These are phyloP conservation scores for Dipodomys spectabilis DNA, from an alignment of 2,113 vertebrate species.

Conservation along the genomic window DNA sequence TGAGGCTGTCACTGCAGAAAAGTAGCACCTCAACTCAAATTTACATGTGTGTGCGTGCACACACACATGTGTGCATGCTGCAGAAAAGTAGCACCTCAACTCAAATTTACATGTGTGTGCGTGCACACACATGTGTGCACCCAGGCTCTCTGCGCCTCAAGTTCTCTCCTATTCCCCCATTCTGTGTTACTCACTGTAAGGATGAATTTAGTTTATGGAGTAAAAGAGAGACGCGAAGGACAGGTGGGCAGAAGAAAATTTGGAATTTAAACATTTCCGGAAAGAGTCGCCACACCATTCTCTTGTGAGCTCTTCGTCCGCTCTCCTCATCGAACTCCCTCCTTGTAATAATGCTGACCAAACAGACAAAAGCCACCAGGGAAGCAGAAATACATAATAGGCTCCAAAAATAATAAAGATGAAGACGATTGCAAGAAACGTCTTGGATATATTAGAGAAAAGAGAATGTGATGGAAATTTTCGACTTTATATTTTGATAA, in stretches of 20 bases:
- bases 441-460: not conserved
- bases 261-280: not conserved
- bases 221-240: not conserved
- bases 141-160: not conserved
- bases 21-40: not conserved
- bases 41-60: not conserved
- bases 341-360: not conserved
- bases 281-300: not conserved
- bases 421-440: not conserved
- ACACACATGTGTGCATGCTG: too few species aligned
- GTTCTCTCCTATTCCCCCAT: not conserved
- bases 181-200: not conserved
- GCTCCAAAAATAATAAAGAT: not conserved
- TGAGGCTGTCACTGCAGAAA: not conserved
- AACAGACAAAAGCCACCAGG: not conserved
- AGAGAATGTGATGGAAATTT: not conserved
- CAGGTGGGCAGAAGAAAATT: too few species aligned
- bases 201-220: not conserved
- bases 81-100: not conserved
- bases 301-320: not conserved
- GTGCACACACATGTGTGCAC: too few species aligned
- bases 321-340: not conserved
- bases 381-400: not conserved
- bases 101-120: not conserved
- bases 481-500: constrained; percentile 2